These are phyloP conservation scores for Mus musculus DNA, from an alignment of 2,113 vertebrate species.

Conservation along the genomic window DNA sequence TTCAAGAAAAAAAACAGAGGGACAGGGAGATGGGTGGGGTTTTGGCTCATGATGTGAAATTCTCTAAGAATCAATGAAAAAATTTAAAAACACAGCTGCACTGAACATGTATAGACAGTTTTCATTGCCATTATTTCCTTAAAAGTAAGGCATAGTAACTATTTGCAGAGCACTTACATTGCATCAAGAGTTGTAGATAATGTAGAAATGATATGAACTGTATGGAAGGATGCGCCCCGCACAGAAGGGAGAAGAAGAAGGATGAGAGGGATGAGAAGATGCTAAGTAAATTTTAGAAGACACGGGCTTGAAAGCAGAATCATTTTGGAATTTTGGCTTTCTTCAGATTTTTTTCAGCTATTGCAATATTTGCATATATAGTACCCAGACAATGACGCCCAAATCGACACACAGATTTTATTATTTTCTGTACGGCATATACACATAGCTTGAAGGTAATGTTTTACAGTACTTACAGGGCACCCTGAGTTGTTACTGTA, in stretches of 20 bases:
- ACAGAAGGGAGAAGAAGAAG: neutral
- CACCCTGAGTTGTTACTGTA: neutral
- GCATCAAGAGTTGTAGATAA: neutral
- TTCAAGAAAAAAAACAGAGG: neutral
- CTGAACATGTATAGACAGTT: neutral
- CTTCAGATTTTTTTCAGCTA: neutral
- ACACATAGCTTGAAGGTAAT: neutral
- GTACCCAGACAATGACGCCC: neutral
- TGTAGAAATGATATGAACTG: neutral
- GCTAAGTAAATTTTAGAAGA: slow-evolving; percentile 1
- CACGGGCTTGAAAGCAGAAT: neutral
- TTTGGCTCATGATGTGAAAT: neutral
- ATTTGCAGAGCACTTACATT: neutral
- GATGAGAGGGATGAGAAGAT: too few relatives aligned
- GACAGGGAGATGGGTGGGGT: neutral
- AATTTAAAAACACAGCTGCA: neutral
- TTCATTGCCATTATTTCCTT: neutral
- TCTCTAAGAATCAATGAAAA: neutral
- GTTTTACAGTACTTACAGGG: neutral
- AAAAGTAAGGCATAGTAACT: neutral
- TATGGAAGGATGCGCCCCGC: neutral
- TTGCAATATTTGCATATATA: neutral
- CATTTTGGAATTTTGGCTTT: neutral
- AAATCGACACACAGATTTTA: neutral
- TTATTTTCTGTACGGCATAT: neutral